These are phyloP conservation scores for Monopis laevigella DNA, from an alignment of 2,888 invertebrate genomes.

Conservation along the genomic window DNA sequence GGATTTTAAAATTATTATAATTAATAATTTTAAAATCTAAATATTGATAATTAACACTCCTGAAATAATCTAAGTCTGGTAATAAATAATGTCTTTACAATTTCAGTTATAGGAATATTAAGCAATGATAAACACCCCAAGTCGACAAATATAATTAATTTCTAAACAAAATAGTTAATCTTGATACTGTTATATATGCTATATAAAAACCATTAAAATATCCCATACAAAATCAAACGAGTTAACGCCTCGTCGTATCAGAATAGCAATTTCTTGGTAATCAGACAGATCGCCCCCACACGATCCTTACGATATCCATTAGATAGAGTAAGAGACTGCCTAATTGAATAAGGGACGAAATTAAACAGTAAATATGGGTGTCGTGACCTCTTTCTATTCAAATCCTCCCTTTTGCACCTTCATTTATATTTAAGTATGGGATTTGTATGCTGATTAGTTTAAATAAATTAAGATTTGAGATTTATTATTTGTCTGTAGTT, in stretches of 20 bases:
- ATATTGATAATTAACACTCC: too few relatives aligned
- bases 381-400: constrained; percentile 63
- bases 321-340: constrained; percentile 47
- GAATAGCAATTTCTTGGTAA: constrained; percentile 42
- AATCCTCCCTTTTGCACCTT: constrained; percentile 42
- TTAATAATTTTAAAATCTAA: too few relatives aligned
- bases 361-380: constrained; percentile 41
- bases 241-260: constrained; percentile 2
- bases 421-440: constrained; percentile 28
- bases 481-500: too few relatives aligned
- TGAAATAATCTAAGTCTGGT: too few relatives aligned
- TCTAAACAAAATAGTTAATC: too few relatives aligned
- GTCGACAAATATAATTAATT: too few relatives aligned
- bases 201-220: too few relatives aligned
- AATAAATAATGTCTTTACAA: too few relatives aligned
- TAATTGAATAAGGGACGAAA: constrained; percentile 63
- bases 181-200: too few relatives aligned
- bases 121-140: too few relatives aligned
- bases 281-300: constrained; percentile 40
- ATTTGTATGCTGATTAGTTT: constrained; percentile 2
- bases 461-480: background rate
- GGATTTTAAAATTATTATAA: too few relatives aligned
- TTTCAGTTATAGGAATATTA: too few relatives aligned
- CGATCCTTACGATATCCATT: constrained; percentile 48
- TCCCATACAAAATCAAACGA: constrained; percentile 8